Base-by-base conservation (phyloP, 2,113 vertebrate genomes). In the Plectropomus leopardus region DNA sequence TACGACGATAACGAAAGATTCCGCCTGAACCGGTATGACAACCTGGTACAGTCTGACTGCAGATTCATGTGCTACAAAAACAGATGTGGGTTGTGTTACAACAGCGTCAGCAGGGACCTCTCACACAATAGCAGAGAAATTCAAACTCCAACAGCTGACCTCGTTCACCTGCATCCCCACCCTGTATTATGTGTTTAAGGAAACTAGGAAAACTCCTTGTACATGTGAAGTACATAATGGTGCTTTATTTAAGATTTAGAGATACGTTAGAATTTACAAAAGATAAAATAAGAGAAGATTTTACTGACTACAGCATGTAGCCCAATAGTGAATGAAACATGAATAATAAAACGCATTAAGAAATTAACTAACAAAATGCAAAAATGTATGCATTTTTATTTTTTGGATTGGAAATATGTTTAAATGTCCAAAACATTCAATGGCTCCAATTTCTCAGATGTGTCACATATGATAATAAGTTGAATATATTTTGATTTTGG, bases 1-100 rank as follows among this genome's bases (percentile, higher is more conserved):
- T 95, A 98, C 57, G 98, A 99, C 9, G 97, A 98, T 92, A 94
- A 97, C 21, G 97, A 99, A 58, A 95, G 97, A 68, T 95, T 99
- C 78, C 95, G 86, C 55, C 40, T 88, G 1, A 95, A 94, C 91
- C 88, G 84, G 70, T 91, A 85, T 0, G 34, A 44, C 10, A 7
- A n/a, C 7, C 34, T n/a, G 15, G 61, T 51, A 3, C 28, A 28
- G 2, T 7, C 45, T 53, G n/a, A 75, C 32, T n/a, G 51, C 30
- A 4, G 48, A 55, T 83, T 44, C 1, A 11, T 24, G 24, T 24
- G 28, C 28, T 69, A 17, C 63, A 68, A 8, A 78, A 53, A 71
- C 34, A 76, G 14, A 60, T 42, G 45, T 48, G 16, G 45, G 9
- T 13, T 13, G 28, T 58, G 53, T 58, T 21, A 23, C 26, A 19